Evolutionary conservation across 2,888 invertebrate genomes (phyloP).

Genomic region (Notocelia uddmanniana): DNA sequence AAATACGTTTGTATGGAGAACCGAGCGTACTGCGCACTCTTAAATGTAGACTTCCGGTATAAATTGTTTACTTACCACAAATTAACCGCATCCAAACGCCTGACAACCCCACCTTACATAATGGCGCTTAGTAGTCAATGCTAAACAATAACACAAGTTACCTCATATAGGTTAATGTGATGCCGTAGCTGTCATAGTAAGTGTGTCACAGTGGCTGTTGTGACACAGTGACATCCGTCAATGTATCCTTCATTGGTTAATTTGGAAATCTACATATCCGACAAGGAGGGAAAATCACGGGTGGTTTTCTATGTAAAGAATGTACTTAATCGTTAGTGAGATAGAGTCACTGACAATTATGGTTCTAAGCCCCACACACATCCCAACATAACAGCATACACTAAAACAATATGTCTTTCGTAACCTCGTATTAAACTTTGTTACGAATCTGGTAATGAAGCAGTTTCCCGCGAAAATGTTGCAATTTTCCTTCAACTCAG

Average conservation of each 20-base stretch:
- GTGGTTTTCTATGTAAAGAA: no score
- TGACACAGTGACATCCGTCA: constrained; percentile 29
- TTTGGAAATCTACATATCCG: not conserved
- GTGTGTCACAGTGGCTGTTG: constrained; percentile 4
- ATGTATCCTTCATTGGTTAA: constrained; percentile 30
- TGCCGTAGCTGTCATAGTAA: constrained; percentile 18
- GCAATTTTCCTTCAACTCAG: not conserved
- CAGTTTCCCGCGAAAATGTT: constrained; percentile 1
- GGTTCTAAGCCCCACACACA: no score
- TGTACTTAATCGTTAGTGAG: no score
- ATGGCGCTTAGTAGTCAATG: not conserved
- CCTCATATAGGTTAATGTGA: constrained; percentile 44
- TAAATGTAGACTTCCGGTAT: no score
- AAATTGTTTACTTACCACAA: not conserved
- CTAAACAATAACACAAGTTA: constrained; percentile 33
- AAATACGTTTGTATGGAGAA: no score
- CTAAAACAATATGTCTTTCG: no score
- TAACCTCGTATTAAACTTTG: not conserved
- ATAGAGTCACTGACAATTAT: no score
- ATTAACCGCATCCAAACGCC: constrained; percentile 10
- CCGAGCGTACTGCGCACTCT: no score
- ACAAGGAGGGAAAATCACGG: not conserved
- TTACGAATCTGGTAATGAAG: not conserved
- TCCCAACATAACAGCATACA: no score
- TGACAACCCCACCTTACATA: constrained; percentile 17